Evolutionary conservation across 2,113 vertebrate species (phyloP).

Genomic region (Stegastes partitus): DNA sequence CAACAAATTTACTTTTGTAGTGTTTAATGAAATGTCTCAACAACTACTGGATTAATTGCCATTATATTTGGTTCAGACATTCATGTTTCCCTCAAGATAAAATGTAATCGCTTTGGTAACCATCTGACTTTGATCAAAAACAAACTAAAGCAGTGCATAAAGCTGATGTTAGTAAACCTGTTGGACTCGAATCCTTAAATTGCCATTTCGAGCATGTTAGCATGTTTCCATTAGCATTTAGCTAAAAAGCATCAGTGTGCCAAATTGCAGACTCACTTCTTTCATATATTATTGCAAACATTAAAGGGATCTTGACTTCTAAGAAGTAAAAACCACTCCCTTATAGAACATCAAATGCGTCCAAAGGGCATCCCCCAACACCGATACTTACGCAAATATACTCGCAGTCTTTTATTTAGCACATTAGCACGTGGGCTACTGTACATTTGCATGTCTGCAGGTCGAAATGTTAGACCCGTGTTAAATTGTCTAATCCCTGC

Average conservation of each 20-base stretch:
- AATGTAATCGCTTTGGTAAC: not conserved
- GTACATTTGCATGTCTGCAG: constrained; percentile 6
- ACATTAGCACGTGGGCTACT: not conserved
- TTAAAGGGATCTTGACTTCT: too few species aligned
- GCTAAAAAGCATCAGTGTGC: not conserved
- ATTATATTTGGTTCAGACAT: too few species aligned
- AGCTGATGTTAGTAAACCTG: too few species aligned
- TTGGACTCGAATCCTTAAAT: too few species aligned
- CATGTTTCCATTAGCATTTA: not conserved
- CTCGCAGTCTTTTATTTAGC: constrained; percentile 22
- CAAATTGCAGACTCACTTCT: too few species aligned
- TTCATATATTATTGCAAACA: too few species aligned
- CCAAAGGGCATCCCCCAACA: not conserved
- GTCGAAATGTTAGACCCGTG: constrained; percentile 12
- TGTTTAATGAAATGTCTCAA: too few species aligned
- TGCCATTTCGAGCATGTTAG: too few species aligned
- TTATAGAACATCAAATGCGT: constrained; percentile 1
- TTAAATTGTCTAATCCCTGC: constrained; percentile 36
- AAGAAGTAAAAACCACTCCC: not conserved
- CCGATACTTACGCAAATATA: not conserved
- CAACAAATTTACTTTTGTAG: too few species aligned
- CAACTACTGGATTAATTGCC: too few species aligned
- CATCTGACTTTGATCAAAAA: not conserved
- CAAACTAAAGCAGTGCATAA: too few species aligned
- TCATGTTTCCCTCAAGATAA: too few species aligned